Base-by-base conservation (phyloP, 2,888 invertebrate species). In the Abscondita cerata region DNA sequence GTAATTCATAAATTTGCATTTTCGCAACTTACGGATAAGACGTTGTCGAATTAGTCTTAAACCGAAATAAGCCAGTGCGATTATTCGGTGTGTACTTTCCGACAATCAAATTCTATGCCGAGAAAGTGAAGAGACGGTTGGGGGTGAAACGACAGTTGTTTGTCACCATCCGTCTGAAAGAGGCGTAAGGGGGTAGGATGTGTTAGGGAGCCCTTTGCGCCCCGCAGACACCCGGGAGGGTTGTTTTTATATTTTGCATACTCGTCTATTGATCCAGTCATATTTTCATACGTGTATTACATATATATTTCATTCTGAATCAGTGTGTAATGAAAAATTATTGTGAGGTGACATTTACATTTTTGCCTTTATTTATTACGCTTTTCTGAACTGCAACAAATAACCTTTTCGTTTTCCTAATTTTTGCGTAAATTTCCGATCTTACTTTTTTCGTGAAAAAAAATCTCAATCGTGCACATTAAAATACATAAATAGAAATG, bases 181-280 rank as follows among this genome's bases (percentile, higher is more conserved):
- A 63, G 66, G 63, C 60, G 66, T 15, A 62, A 65, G 69, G 68
- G 68, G 63, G 62, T 60, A 67, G 59, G 65, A 69, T 66, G 69
- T 64, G 68, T 58, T 61, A 64, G 61, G 67, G 67, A 66, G 58
- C 68, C 66, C 68, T 66, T 62, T 60, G 63, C 64, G 60, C 66
- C 62, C 58, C 65, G 36, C 65, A 62, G 67, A 65, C 66, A 66
- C 66, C 68, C 66, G 55, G 66, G 71, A 72, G 75, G 75, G 74
- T 74, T 75, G 73, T 76, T 75, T 76, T 75, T 75, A 75, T 76
- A 76, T 76, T 76, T 75, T 74, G 75, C 74, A 73, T 75, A 73
- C 71, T 69, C 73, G 70, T 70, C 72, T 77, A 77, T 77, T 73
- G 77, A 77, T 77, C 77, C 75, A 72, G 70, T 73, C 73, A 74